A percentile compares a stretch with the other conserved stretches of the same genome.
phyloP scores from a whole-genome alignment of 1,140 invertebrate genomes.

The Drosophila fuyamai region DNA sequence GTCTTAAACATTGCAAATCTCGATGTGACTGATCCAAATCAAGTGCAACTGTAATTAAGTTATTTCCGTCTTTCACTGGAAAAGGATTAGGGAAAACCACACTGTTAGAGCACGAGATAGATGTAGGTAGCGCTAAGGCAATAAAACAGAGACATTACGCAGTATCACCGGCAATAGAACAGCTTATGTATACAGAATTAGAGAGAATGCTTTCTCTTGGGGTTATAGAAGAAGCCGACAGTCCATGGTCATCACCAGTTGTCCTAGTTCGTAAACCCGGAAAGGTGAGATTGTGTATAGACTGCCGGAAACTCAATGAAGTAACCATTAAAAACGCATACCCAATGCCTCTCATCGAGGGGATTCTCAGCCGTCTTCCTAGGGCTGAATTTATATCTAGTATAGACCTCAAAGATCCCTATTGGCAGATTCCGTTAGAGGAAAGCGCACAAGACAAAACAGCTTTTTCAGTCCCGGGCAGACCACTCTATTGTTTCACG shows the following conservation, averaged over 20 bases:
- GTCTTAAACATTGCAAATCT: neutral
- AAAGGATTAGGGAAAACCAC: neutral
- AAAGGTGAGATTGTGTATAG: slow-evolving; percentile 1
- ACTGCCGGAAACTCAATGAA: slow-evolving; percentile 3
- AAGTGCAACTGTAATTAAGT: neutral
- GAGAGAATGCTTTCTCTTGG: neutral
- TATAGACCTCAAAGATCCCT: slow-evolving; percentile 28
- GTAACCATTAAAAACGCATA: neutral
- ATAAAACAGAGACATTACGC: slow-evolving; percentile 4
- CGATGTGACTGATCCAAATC: neutral
- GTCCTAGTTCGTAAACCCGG: neutral
- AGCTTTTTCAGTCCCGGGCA: slow-evolving; percentile 18
- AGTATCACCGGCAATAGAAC: neutral
- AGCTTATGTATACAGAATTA: neutral
- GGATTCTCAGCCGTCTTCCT: neutral
- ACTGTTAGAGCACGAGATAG: slow-evolving; percentile 1
- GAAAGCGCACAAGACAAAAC: slow-evolving; percentile 24
- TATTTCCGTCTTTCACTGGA: neutral
- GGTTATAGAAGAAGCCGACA: slow-evolving; percentile 1
- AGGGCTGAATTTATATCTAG: too few relatives aligned
- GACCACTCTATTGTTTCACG: slow-evolving; percentile 22
- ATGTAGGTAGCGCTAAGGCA: neutral
- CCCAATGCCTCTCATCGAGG: neutral
- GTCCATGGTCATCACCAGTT: neutral
- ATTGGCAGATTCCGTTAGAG: slow-evolving; percentile 22